These are phyloP conservation scores for Drosophila athabasca DNA, from an alignment of 1,140 invertebrate species.

Conservation along the genomic window DNA sequence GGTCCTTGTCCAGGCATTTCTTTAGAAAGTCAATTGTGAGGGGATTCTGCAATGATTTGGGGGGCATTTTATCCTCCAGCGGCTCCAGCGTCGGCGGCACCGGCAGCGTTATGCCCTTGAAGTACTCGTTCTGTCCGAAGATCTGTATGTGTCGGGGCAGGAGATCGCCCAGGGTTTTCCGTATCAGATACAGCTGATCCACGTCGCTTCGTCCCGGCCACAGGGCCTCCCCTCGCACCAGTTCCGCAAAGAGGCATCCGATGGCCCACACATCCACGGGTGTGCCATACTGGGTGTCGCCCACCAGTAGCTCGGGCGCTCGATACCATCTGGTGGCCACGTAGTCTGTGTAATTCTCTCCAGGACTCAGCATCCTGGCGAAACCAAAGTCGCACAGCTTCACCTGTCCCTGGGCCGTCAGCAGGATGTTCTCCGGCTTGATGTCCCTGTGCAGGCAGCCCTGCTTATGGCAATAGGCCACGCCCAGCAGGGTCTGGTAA, in stretches of 20 bases:
- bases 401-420: constrained; percentile 96
- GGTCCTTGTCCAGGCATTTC: constrained; percentile 98
- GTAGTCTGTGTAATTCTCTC: constrained; percentile 99
- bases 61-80: constrained; percentile 92
- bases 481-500: constrained; percentile 97
- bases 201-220: constrained; percentile 99
- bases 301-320: constrained; percentile 97
- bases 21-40: constrained; percentile 93
- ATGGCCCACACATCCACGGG: constrained; percentile 97
- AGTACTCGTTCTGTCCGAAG: constrained; percentile 98
- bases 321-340: constrained; percentile 99
- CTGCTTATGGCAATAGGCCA: constrained; percentile 98
- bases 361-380: constrained; percentile 97
- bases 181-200: constrained; percentile 98
- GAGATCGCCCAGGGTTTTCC: constrained; percentile 95
- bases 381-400: constrained; percentile 99
- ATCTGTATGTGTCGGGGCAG: constrained; percentile 97
- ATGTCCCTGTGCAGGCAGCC: constrained; percentile 99
- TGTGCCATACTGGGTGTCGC: constrained; percentile 98
- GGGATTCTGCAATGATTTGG: constrained; percentile 86
- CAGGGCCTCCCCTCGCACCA: constrained; percentile 96
- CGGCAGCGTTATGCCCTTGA: constrained; percentile 93
- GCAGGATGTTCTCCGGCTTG: constrained; percentile 99
- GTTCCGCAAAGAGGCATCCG: constrained; percentile 93
- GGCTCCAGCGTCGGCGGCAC: constrained; percentile 94